Evolutionary conservation across 2,113 vertebrate genomes (phyloP).

Genomic region (Otolemur garnettii): DNA sequence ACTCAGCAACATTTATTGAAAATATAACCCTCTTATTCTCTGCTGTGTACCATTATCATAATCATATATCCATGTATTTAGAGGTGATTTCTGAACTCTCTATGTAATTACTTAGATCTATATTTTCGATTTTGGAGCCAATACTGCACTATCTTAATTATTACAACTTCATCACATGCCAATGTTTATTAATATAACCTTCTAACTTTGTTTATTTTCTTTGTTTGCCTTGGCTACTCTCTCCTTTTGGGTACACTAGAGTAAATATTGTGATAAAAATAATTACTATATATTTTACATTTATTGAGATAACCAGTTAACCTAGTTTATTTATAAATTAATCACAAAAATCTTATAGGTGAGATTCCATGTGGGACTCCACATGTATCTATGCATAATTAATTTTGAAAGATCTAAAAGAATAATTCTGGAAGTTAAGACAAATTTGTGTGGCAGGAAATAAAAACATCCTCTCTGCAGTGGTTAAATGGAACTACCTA

Average conservation of each 20-base stretch:
- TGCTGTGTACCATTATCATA: background rate
- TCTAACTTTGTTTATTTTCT: background rate
- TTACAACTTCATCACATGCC: background rate
- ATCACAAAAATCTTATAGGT: background rate
- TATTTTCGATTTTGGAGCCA: background rate
- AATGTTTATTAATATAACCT: background rate
- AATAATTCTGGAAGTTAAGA: background rate
- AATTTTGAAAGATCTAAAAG: background rate
- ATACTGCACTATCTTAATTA: background rate
- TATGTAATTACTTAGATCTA: background rate
- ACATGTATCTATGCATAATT: background rate
- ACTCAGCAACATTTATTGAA: background rate
- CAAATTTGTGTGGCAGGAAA: background rate
- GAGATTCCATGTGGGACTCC: background rate
- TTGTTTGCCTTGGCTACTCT: background rate
- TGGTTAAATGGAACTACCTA: background rate
- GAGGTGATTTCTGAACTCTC: background rate
- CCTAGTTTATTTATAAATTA: background rate
- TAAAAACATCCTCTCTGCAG: background rate
- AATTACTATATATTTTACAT: background rate
- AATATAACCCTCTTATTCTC: background rate
- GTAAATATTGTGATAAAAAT: background rate
- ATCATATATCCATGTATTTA: background rate
- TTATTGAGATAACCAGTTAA: background rate
- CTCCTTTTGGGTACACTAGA: background rate